Conservation (phyloP, 2,797 vertebrate genomes). For the Acrocephalus scirpaceus region DNA sequence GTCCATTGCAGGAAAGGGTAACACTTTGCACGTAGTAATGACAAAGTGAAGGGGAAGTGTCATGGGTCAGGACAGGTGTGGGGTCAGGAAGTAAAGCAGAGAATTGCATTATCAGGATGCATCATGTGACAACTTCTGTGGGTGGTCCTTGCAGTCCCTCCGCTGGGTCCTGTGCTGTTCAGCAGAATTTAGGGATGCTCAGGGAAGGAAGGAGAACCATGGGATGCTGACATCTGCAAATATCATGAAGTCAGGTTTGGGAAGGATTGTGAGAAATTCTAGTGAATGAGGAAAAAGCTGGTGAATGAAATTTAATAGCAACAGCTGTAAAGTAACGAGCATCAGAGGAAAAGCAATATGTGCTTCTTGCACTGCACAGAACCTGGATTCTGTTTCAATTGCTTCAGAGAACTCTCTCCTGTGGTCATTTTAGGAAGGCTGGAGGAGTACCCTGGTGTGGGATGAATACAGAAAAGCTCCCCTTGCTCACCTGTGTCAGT, state of each 20-base stretch:
- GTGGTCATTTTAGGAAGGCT: neutral
- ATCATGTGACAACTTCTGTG: neutral
- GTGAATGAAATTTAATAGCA: neutral
- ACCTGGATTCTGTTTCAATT: neutral
- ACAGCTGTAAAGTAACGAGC: neutral
- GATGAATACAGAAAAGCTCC: neutral
- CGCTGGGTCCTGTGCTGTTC: neutral
- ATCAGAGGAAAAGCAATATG: neutral
- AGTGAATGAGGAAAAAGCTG: neutral
- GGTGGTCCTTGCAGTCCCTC: neutral
- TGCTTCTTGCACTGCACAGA: neutral
- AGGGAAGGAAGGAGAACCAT: neutral
- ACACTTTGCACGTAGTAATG: neutral
- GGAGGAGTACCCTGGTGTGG: neutral
- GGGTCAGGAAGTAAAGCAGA: neutral
- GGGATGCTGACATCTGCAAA: neutral
- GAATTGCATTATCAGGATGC: neutral
- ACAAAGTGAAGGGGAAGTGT: neutral
- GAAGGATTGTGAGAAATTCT: neutral
- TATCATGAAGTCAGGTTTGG: neutral
- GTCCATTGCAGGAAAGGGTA: neutral
- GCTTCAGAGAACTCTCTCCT: neutral
- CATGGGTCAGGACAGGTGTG: too few relatives aligned
- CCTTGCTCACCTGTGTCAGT: neutral
- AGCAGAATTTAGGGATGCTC: neutral